Evolutionary conservation across 2,113 vertebrate species (phyloP), one percentile per base, ranked within the genome.

Genomic region (Phalacrocorax aristotelis): DNA sequence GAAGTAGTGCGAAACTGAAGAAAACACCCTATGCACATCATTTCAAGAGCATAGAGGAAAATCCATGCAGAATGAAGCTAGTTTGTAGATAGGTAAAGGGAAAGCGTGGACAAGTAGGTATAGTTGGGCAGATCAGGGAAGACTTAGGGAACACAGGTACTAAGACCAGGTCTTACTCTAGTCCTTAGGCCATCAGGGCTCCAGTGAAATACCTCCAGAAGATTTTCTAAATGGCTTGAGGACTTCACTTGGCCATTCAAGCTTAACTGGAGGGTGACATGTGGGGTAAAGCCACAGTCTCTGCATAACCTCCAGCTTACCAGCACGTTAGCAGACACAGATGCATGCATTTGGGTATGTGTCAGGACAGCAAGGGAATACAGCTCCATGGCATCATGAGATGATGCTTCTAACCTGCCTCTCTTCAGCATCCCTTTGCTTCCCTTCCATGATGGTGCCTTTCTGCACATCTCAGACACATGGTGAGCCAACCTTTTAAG

Each of bases 341-440:
- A 21, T 6, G 1, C 0, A 0, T 7, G n/a, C 4, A 0, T 54
- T 83, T 0, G 6, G 2, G 0, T 5, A 3, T 4, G 19, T 81
- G 34, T 34, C 2, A 12, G 27, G 57, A 15, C 7, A 21, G 51
- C 17, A 29, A 36, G 5, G 32, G 42, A 75, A 52, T 16, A 4
- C 15, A 48, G 51, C 16, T 46, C 79, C 34, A 5, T 0, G 21
- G 22, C 23, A 38, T 51, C 57, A 9, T 1, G 3, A 40, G 13
- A 48, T 25, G 32, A 20, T 58, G 34, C 46, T 84, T 46, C 55
- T 69, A 0, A 23, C 18, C 23, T 15, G 22, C 18, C 44, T 49
- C 20, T 81, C 44, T 61, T 60, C 29, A 38, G 36, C 42, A 49
- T 30, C 69, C 55, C n/a, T 75, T 49, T 36, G 16, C 70, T 83